These are phyloP conservation scores for Pollenia labialis DNA, from an alignment of 2,888 invertebrate species.

Conservation along the genomic window DNA sequence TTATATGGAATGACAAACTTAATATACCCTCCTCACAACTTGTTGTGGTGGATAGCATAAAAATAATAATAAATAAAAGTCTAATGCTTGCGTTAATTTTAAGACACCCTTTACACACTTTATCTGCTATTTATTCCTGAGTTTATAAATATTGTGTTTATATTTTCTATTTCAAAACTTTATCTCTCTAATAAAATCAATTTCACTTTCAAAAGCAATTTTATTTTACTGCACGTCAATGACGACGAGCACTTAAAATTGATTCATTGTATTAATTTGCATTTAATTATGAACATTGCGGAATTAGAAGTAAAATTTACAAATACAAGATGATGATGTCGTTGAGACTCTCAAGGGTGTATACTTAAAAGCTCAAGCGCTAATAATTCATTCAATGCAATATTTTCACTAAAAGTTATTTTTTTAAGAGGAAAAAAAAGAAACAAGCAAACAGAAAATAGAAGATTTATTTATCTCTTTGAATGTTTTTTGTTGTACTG, in stretches of 20 bases:
- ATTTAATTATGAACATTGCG: constrained; percentile 52
- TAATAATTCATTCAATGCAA: constrained; percentile 41
- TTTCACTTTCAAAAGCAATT: constrained; percentile 2
- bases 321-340: constrained; percentile 11
- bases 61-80: too few relatives aligned
- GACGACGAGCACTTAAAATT: constrained; percentile 14
- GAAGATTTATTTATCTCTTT: not conserved
- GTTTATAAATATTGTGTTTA: not conserved
- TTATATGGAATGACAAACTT: too few relatives aligned
- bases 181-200: not conserved
- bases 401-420: not conserved
- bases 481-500: not conserved
- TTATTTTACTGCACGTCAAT: constrained; percentile 25
- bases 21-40: too few relatives aligned
- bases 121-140: constrained; percentile 1
- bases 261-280: constrained; percentile 58
- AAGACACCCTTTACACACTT: not conserved
- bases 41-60: too few relatives aligned
- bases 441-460: not conserved
- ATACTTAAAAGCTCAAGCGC: not conserved
- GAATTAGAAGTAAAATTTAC: constrained; percentile 13
- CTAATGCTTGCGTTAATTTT: too few relatives aligned
- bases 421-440: not conserved
- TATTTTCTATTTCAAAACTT: not conserved
- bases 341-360: not conserved